Base-by-base conservation (phyloP, 2,888 invertebrate species). In the Coenonympha arcania region DNA sequence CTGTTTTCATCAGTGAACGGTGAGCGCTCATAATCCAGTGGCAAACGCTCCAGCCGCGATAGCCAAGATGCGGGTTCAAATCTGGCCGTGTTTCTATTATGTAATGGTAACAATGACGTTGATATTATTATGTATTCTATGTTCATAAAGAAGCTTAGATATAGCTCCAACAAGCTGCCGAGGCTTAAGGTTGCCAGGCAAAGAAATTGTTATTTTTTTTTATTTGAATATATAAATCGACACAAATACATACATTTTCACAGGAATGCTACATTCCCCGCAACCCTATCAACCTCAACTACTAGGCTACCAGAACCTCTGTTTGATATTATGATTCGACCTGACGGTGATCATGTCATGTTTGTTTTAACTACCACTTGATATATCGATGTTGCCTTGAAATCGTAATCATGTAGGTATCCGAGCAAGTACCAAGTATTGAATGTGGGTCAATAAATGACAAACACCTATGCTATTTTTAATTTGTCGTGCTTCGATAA, bases 321-420 rank as follows among this genome's bases (percentile, higher is more conserved):
- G 73, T 70, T 73, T 75, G 69, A 71, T 77, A 73, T 77, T 75
- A 63, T 69, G 72, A 68, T 70, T 65, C 59, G 55, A 64, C 67
- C 53, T 62, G 65, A 67, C 68, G 62, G 66, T 69, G 68, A 70
- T 73, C 68, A 68, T 52, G 52, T 48, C 48, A 45, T 54, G 48
- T 52, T 43, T 40, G 34, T 52, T 49, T 71, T 56, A 62, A 57
- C 61, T 24, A n/a, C 36, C 11, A 68, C 68, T 69, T 68, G 67
- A 71, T 71, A 68, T 69, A 74, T 73, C 65, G 59, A 59, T 28
- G 54, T 58, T 59, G 56, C 67, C 69, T 68, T 52, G 50, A 43
- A 43, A 20, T 19, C 34, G 22, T 34, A 43, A 20, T 30, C 34
- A 44, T 44, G 30, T 33, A 19, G 41, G 41, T 41, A 41, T 37